Evolutionary conservation across 2,113 vertebrate species (phyloP), one percentile per base, ranked within the genome.

Genomic region (Mesocricetus auratus): DNA sequence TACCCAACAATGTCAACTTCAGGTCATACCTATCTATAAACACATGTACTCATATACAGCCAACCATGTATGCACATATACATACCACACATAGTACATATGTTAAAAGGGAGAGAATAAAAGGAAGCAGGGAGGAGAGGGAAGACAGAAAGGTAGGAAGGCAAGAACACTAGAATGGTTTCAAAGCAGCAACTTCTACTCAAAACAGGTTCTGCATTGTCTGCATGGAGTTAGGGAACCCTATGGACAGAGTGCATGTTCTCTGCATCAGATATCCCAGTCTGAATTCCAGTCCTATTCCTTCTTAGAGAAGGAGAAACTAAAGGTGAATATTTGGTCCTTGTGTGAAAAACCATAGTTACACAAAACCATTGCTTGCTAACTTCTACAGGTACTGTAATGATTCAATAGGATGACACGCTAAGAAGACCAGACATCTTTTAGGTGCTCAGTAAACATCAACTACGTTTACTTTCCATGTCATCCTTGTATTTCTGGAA

Each of bases 321-420:
- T 74, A 56, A 45, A 78, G 45, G 8, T 47, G 81, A 91, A 69
- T 87, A 1, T 92, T 92, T 93, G 31, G 92, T 66, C 17, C 53
- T 73, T 75, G 64, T 75, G 45, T 93, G 60, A 79, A 93, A 95
- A 95, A 89, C 93, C 79, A 66, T 26, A 5, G n/a, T n/a, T 53
- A 74, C 5, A 77, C 39, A 58, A 39, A 86, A n/a, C 3, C 19
- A 39, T 31, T 31, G 2, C 16, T 62, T 82, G 29, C 45, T 81
- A 39, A 60, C 47, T 60, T 60, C 85, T 2, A 64, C 21, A 94
- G 93, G 82, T 82, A 66, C 36, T 21, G 0, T 62, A 42, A 71
- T 33, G 39, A 88, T 66, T 71, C 93, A 94, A 82, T 93, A 82
- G 86, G 10, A 86, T 22, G 93, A 74, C 17, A 68, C 47, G 36